Conservation (phyloP, 2,888 invertebrate genomes). For the Caradrina clavipalpis region DNA sequence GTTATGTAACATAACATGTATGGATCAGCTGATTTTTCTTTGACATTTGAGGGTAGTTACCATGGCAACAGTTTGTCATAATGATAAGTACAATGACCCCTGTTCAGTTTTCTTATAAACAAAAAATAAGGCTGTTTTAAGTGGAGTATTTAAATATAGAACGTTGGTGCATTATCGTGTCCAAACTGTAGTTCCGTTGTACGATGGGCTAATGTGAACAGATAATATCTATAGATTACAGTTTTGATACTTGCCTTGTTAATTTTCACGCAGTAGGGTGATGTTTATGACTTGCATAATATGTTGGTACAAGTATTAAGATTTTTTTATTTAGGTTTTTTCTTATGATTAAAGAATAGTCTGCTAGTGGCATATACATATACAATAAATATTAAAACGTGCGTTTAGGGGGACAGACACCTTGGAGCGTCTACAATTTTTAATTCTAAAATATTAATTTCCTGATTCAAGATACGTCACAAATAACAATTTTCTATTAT, state of each 20-base stretch:
- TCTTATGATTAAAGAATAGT: not conserved
- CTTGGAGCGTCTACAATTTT: not conserved
- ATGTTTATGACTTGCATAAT: conserved; percentile 2
- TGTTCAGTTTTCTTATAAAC: not conserved
- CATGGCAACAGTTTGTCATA: too few relatives aligned
- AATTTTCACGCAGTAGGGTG: conserved; percentile 23
- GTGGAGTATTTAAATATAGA: not conserved
- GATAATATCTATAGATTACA: conserved; percentile 58
- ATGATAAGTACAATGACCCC: too few relatives aligned
- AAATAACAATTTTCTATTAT: conserved; percentile 19
- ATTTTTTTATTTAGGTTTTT: not conserved
- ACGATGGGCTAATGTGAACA: conserved; percentile 43
- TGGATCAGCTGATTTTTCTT: too few relatives aligned
- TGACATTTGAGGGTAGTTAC: too few relatives aligned
- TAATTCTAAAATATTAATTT: not conserved
- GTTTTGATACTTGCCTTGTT: conserved; percentile 43
- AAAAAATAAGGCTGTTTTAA: too few relatives aligned
- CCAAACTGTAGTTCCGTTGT: conserved; percentile 44
- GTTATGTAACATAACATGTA: too few relatives aligned
- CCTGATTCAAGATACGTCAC: conserved; percentile 13
- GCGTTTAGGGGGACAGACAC: not conserved
- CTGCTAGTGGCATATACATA: not conserved
- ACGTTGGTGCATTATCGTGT: conserved; percentile 45
- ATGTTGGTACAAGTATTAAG: conserved; percentile 14
- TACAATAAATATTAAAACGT: not conserved